phyloP scores from a whole-genome alignment of 2,888 invertebrate species.

The Aromia moschata region DNA sequence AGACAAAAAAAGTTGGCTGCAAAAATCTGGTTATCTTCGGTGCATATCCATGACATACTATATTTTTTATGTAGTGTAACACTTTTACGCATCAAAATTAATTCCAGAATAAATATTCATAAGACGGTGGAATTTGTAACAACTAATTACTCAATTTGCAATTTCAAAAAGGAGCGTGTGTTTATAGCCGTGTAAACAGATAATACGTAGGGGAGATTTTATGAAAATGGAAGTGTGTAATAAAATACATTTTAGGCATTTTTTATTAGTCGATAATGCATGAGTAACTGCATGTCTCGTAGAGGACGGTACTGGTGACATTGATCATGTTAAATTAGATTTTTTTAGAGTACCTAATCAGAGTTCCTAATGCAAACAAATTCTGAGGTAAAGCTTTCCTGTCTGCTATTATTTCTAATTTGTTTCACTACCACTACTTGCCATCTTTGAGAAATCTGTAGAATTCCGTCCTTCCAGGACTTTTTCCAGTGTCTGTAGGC shows the following conservation, averaged over 20 bases:
- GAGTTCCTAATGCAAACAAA: no score
- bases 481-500: no score
- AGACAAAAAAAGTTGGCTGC: no score
- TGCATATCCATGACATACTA: neutral
- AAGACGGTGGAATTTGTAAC: conserved; percentile 6
- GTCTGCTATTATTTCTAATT: no score
- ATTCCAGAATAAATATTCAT: conserved; percentile 3
- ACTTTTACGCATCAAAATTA: neutral
- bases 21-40: no score
- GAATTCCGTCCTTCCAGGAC: no score
- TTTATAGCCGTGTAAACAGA: neutral
- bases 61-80: neutral
- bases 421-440: no score
- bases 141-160: conserved; percentile 11
- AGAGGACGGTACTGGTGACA: no score
- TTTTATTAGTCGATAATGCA: conserved; percentile 19
- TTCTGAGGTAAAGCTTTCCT: no score
- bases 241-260: conserved; percentile 18
- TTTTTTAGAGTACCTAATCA: no score
- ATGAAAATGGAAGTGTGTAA: conserved; percentile 17
- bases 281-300: conserved; percentile 16
- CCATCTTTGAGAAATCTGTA: no score
- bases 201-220: neutral
- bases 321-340: no score
- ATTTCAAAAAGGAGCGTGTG: neutral